Evolutionary conservation across 2,797 vertebrate species (phyloP), one percentile per base, ranked within the genome.

Genomic region (Brachyrhaphis roseni): DNA sequence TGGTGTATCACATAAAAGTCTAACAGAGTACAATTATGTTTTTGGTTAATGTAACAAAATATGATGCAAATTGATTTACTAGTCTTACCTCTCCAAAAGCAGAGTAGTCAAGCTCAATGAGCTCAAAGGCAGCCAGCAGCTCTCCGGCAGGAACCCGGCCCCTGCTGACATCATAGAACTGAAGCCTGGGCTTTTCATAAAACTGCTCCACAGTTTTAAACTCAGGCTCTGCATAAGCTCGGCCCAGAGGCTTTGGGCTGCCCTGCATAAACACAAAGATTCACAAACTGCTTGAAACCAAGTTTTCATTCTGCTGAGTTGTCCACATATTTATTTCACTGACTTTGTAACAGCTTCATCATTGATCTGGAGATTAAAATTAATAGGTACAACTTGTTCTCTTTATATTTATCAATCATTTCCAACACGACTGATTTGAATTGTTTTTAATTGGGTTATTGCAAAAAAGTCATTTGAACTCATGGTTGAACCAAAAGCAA

Each of bases 101-200:
- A 4, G 96, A 95, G 88, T 97, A 98, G 89, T 98, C 96, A 45
- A 99, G 89, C 86, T 99, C 97, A 0, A 98, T 97, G 81, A 99
- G 95, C 83, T 99, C 98, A 68, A 99, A 98, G 11, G 96, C 90
- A 1, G 97, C 97, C 84, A 99, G 89, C 81, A 99, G 96, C 89
- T 98, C 97, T 26, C 98, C 97, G 0, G 94, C 97, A 0, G 95
- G 83, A 79, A 53, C 89, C 64, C 93, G 92, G n/a, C 98, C 97
- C 89, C 94, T 96, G 87, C 83, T 97, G 86, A 98, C 92, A 75
- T 98, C 96, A 36, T 95, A 97, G 92, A 98, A 99, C 86, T 94
- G 95, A 55, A 99, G 94, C 39, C 76, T 79, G 1, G 97, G 97
- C 84, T 92, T 94, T 75, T 87, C 89, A 82, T 99, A 99, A 0